A percentile compares a stretch with the other conserved stretches of the same genome.
Evolutionary conservation across 2,113 vertebrate genomes (phyloP).

Genomic region (Microcebus lehilahytsara): DNA sequence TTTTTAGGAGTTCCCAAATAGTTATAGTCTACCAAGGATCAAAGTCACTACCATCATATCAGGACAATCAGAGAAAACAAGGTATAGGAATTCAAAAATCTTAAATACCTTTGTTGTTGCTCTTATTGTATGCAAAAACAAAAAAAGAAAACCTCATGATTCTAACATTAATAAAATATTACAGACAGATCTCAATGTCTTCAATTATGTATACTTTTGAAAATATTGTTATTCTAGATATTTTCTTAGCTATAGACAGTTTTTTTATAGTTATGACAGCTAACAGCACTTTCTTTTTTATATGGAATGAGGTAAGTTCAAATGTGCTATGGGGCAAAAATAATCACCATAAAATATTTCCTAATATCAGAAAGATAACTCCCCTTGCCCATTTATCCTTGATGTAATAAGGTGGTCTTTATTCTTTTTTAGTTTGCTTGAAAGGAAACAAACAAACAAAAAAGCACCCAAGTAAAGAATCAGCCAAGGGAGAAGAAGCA

Average conservation of each 20-base stretch:
- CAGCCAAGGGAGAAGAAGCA: background rate
- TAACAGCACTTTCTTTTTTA: background rate
- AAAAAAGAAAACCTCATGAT: background rate
- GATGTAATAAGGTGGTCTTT: background rate
- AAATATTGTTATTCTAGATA: conserved; percentile 20
- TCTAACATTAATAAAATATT: background rate
- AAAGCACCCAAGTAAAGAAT: background rate
- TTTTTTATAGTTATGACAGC: background rate
- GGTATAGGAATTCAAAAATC: background rate
- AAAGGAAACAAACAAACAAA: background rate
- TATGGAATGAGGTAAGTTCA: background rate
- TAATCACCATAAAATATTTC: background rate
- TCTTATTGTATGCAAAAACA: background rate
- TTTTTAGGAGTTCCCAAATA: background rate
- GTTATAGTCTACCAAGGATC: background rate
- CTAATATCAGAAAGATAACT: background rate
- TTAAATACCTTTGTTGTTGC: background rate
- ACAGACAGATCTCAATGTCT: background rate
- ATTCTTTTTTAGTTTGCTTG: conserved; percentile 13
- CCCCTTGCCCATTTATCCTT: background rate
- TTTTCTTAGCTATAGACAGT: background rate
- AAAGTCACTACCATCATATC: background rate
- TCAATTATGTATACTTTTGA: background rate
- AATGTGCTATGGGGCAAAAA: background rate
- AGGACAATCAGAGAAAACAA: background rate